These are phyloP conservation scores for Branchinecta lynchi DNA, from an alignment of 1,140 invertebrate species.

Conservation along the genomic window DNA sequence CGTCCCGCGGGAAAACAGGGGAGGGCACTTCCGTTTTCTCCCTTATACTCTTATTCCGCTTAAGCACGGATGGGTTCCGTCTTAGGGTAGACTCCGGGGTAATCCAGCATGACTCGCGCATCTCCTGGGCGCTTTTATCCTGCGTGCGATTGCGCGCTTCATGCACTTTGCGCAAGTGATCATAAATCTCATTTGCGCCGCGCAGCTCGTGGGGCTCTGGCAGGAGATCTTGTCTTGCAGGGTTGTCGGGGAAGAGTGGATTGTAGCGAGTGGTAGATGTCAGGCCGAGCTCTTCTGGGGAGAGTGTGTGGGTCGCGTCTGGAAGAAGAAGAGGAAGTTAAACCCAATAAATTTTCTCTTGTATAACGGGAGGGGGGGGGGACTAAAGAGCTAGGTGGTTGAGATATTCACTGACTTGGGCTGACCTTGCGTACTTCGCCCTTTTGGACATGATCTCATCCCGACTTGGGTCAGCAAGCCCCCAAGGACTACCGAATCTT, in stretches of 20 bases:
- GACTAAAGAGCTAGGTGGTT: too few species aligned
- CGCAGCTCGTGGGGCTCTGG: not conserved
- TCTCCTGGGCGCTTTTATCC: not conserved
- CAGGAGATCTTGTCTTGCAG: not conserved
- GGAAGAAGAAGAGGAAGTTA: not conserved
- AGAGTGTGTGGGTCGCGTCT: not conserved
- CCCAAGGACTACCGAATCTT: slow-evolving; percentile 37
- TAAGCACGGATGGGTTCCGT: not conserved
- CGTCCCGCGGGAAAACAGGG: not conserved
- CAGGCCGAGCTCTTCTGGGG: not conserved
- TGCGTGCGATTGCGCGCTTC: not conserved
- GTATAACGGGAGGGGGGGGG: too few species aligned
- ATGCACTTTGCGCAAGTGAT: not conserved
- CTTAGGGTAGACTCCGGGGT: not conserved
- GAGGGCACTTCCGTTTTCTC: not conserved
- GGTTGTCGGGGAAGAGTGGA: not conserved
- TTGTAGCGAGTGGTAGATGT: not conserved
- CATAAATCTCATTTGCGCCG: not conserved
- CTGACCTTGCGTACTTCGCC: slow-evolving; percentile 18
- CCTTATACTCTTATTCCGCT: not conserved
- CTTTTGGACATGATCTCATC: not conserved
- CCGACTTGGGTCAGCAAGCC: not conserved
- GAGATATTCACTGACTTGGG: slow-evolving; percentile 22
- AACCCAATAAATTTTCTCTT: too few species aligned
- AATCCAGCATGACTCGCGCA: slow-evolving; percentile 4